Conservation (phyloP, 1,140 invertebrate species). For the Ceratosolen fusciceps region DNA sequence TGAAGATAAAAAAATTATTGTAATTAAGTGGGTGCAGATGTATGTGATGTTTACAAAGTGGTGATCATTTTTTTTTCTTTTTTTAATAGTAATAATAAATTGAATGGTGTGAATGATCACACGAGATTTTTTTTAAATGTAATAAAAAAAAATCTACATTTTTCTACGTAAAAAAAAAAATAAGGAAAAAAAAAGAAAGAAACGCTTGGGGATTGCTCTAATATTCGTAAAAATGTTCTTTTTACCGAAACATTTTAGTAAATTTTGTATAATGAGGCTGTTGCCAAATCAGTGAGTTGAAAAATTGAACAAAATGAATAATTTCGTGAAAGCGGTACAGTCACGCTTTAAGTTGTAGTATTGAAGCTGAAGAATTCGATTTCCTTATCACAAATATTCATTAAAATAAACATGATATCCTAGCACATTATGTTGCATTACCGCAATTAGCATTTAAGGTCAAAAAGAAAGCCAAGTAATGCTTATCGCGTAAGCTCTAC, state of each 20-base stretch:
- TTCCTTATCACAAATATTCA: background rate
- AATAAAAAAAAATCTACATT: conserved; percentile 27
- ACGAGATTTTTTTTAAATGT: conserved; percentile 26
- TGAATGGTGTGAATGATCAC: conserved; percentile 7
- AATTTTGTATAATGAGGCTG: conserved; percentile 20
- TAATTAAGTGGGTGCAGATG: conserved; percentile 38
- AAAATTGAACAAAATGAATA: background rate
- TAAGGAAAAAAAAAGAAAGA: conserved; percentile 10
- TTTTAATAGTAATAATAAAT: conserved; percentile 26
- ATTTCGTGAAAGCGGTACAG: conserved; percentile 13
- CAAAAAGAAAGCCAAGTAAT: background rate
- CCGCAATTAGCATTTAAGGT: background rate
- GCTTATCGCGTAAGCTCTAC: background rate
- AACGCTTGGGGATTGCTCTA: conserved; percentile 13
- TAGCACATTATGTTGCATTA: background rate
- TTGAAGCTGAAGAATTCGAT: background rate
- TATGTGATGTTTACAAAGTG: conserved; percentile 38
- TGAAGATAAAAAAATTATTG: background rate
- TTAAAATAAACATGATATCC: background rate
- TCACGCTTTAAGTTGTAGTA: conserved; percentile 10
- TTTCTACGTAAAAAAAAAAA: conserved; percentile 9
- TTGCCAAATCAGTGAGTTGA: background rate
- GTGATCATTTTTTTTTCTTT: conserved; percentile 28
- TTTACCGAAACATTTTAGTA: conserved; percentile 18
- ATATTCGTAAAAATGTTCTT: conserved; percentile 45